Conservation (phyloP, 2,113 vertebrate genomes). For the Nanger granti region DNA sequence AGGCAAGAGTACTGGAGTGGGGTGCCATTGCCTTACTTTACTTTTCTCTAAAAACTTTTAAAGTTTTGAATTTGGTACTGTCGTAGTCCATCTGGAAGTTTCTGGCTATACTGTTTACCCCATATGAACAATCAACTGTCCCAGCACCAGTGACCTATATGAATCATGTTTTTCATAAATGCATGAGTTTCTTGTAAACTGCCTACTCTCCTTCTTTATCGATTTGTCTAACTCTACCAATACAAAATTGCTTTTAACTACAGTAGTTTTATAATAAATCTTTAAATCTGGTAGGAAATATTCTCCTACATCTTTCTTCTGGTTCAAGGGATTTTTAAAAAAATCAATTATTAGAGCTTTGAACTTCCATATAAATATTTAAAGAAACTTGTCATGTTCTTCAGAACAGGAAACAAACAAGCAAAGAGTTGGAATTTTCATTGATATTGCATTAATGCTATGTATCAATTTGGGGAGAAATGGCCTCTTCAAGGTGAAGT, state of each 20-base stretch:
- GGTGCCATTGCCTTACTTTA: background rate
- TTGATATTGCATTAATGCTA: background rate
- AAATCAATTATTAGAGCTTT: background rate
- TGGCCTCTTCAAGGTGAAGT: background rate
- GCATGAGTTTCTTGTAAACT: background rate
- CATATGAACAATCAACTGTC: background rate
- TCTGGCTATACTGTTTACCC: background rate
- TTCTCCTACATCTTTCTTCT: background rate
- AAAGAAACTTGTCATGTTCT: background rate
- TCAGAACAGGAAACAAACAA: background rate
- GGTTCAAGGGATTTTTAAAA: background rate
- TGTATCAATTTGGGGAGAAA: background rate
- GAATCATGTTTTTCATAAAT: background rate
- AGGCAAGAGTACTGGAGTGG: too few species aligned
- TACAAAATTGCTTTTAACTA: background rate
- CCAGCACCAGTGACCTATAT: background rate
- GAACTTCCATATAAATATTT: constrained; percentile 18
- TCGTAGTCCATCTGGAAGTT: background rate
- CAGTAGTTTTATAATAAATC: background rate
- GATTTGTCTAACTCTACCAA: background rate
- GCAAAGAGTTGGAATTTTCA: background rate
- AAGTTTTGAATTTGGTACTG: background rate
- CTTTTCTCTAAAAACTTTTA: background rate
- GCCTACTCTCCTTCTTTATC: background rate
- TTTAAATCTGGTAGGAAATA: background rate